These are phyloP conservation scores for Atrichornis clamosus DNA, from an alignment of 2,113 vertebrate genomes.

Conservation along the genomic window DNA sequence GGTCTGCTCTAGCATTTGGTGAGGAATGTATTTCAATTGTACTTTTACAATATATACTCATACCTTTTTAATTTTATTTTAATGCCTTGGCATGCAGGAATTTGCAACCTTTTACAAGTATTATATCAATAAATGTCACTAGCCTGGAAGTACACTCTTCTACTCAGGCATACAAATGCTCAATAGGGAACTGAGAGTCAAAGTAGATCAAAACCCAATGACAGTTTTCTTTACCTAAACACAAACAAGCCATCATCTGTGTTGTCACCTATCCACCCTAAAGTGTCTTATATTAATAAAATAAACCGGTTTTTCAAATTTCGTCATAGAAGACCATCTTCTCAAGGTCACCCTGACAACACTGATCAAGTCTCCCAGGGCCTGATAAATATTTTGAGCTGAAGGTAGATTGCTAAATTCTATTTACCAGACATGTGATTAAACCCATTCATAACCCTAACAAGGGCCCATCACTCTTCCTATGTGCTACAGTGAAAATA, in stretches of 20 bases:
- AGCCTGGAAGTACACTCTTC: not conserved
- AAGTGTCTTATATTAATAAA: not conserved
- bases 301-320: not conserved
- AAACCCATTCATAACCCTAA: not conserved
- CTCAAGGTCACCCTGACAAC: not conserved
- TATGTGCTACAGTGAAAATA: not conserved
- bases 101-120: not conserved
- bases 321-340: not conserved
- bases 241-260: not conserved
- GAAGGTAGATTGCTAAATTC: not conserved
- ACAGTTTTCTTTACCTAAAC: not conserved
- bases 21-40: not conserved
- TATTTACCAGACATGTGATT: not conserved
- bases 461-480: fast-evolving
- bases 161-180: not conserved
- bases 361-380: not conserved
- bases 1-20: conserved; percentile 7
- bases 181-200: not conserved
- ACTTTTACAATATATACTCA: not conserved
- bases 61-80: not conserved
- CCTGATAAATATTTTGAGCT: not conserved
- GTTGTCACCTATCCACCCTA: not conserved
- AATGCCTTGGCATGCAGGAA: not conserved
- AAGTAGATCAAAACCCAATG: not conserved
- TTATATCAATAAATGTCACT: not conserved